A percentile compares a stretch with the other conserved stretches of the same genome.
These are phyloP conservation scores for Aramus guarauna DNA, from an alignment of 2,113 vertebrate species.

Conservation along the genomic window DNA sequence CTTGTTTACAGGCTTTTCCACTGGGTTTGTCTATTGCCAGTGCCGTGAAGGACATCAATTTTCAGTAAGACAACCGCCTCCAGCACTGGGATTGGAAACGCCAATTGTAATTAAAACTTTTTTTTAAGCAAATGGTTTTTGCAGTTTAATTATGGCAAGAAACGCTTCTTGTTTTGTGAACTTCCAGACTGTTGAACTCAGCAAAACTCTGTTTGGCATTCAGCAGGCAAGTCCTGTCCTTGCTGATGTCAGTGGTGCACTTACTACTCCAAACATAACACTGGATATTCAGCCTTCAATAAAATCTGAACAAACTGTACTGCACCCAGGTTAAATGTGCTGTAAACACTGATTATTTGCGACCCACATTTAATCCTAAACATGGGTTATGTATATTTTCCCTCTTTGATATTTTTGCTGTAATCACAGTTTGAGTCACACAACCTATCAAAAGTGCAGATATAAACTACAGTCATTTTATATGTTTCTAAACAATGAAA, in stretches of 20 bases:
- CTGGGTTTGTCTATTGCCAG: conserved; percentile 48
- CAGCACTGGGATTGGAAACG: conserved; percentile 54
- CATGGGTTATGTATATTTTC: conserved; percentile 62
- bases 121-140: conserved; percentile 41
- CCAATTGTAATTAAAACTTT: conserved; percentile 63
- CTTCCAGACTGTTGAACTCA: conserved; percentile 47
- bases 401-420: conserved; percentile 30
- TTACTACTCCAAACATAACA: conserved; percentile 16
- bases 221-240: background rate
- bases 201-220: conserved; percentile 34
- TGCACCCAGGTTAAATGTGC: conserved; percentile 45
- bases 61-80: conserved; percentile 45
- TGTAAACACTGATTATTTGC: conserved; percentile 60
- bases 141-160: conserved; percentile 42
- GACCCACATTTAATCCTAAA: conserved; percentile 52
- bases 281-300: conserved; percentile 27
- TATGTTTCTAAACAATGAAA: conserved; percentile 57
- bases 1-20: conserved; percentile 42
- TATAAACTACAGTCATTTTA: conserved; percentile 5
- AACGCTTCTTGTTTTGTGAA: conserved; percentile 30
- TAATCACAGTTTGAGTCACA: conserved; percentile 64
- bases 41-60: conserved; percentile 56
- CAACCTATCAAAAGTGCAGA: conserved; percentile 63
- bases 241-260: conserved; percentile 22
- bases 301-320: conserved; percentile 45